Evolutionary conservation across 2,888 invertebrate species (phyloP).

Genomic region (Psylliodes chrysocephalus): DNA sequence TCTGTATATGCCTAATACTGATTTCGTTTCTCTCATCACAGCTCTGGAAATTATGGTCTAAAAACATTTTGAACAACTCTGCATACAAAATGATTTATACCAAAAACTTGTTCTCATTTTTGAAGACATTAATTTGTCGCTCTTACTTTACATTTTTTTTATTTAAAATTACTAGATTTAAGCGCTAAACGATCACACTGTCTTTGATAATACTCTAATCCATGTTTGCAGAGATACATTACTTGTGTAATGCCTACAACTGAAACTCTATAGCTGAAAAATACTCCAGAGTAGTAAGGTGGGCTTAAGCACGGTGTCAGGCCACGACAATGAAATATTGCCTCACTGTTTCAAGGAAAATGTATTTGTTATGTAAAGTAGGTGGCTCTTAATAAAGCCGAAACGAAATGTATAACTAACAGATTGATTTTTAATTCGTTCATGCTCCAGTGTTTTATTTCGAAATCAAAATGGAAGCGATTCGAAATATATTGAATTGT

Average conservation of each 20-base stretch:
- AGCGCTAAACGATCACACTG: too few species aligned
- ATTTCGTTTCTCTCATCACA: too few species aligned
- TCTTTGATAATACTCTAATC: not conserved
- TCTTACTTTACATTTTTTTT: too few species aligned
- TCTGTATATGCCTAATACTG: too few species aligned
- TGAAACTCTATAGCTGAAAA: not conserved
- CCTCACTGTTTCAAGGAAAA: not conserved
- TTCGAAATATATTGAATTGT: too few species aligned
- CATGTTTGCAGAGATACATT: not conserved
- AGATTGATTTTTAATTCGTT: slow-evolving; percentile 13
- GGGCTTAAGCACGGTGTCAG: not conserved
- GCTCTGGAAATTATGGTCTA: too few species aligned
- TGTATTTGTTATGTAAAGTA: slow-evolving; percentile 2
- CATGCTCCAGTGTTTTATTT: not conserved
- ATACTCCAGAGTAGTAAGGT: not conserved
- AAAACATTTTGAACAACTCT: too few species aligned
- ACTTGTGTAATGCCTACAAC: not conserved
- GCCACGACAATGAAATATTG: slow-evolving; percentile 4
- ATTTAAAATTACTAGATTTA: too few species aligned
- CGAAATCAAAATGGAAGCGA: not conserved
- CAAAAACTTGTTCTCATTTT: too few species aligned
- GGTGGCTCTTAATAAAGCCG: slow-evolving; percentile 8
- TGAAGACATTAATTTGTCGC: too few species aligned
- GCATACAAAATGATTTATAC: too few species aligned
- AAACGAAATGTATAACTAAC: slow-evolving; percentile 7